phyloP scores from a whole-genome alignment of 2,888 invertebrate genomes.

The Polymixis flavicincta region DNA sequence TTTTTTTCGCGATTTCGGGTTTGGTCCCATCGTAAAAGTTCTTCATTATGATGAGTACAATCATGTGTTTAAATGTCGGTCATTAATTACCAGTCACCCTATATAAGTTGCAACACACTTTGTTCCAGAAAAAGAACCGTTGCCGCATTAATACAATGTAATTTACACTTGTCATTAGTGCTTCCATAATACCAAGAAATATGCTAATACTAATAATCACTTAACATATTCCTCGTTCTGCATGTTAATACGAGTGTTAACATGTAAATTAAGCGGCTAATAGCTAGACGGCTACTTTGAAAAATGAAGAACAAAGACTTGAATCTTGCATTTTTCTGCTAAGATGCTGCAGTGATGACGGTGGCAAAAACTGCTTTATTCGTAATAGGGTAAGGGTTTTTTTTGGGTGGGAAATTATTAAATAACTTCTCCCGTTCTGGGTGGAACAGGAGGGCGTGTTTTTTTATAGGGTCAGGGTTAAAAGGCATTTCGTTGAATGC shows the following conservation, averaged over 20 bases:
- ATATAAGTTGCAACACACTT: background rate
- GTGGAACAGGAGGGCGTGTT: too few species aligned
- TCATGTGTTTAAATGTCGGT: too few species aligned
- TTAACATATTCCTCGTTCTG: conserved; percentile 20
- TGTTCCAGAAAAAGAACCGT: background rate
- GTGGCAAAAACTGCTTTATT: background rate
- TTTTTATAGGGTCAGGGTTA: too few species aligned
- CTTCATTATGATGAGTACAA: too few species aligned
- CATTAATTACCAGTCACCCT: too few species aligned
- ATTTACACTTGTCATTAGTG: conserved; percentile 30
- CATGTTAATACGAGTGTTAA: conserved; percentile 22
- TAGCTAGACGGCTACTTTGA: background rate
- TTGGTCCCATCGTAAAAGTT: too few species aligned
- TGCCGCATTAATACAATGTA: background rate
- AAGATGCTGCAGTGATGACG: background rate
- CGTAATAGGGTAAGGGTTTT: background rate
- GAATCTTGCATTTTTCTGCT: background rate
- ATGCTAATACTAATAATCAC: conserved; percentile 42
- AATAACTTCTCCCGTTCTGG: too few species aligned
- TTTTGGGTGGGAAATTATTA: too few species aligned
- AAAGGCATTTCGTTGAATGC: too few species aligned
- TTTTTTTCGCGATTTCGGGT: too few species aligned
- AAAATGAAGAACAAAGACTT: conserved; percentile 1
- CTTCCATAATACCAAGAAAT: conserved; percentile 24
- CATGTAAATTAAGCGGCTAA: conserved; percentile 15